phyloP scores from a whole-genome alignment of 2,888 invertebrate species.

The Caenorhabditis sp. region DNA sequence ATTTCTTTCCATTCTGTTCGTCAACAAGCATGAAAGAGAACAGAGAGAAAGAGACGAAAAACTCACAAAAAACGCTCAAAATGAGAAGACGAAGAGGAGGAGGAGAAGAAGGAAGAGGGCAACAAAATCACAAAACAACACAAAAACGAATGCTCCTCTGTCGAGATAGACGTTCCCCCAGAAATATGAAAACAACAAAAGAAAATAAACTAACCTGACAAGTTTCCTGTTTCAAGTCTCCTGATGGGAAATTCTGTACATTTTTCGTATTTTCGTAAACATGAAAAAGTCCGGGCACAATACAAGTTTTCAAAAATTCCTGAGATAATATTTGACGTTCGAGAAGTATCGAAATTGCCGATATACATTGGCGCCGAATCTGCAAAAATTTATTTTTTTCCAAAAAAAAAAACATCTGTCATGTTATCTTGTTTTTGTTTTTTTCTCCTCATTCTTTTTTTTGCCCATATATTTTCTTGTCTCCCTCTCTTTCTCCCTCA shows the following conservation, averaged over 20 bases:
- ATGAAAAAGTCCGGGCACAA: constrained; percentile 28
- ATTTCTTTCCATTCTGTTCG: neutral
- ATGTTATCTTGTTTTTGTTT: neutral
- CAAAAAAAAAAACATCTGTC: too few relatives aligned
- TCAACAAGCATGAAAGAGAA: neutral
- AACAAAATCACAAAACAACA: constrained; percentile 1
- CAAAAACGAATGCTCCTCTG: neutral
- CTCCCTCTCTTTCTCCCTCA: neutral
- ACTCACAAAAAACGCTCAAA: constrained; percentile 4
- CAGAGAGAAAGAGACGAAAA: neutral
- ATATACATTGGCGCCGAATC: constrained; percentile 78
- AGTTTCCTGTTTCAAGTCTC: constrained; percentile 31
- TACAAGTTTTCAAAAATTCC: constrained; percentile 32
- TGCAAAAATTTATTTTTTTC: constrained; percentile 65
- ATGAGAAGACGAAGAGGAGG: neutral
- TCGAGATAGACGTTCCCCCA: neutral
- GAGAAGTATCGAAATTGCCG: constrained; percentile 77
- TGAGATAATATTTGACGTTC: constrained; percentile 77
- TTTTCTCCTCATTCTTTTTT: neutral
- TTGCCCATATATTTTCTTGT: neutral
- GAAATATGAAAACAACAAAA: neutral
- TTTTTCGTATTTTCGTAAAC: constrained; percentile 12
- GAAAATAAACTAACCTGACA: constrained; percentile 25
- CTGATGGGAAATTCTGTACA: constrained; percentile 1
- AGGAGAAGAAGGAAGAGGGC: neutral